A percentile compares a stretch with the other conserved stretches of the same genome.
phyloP scores from a whole-genome alignment of 2,888 invertebrate species.

The Venusia cambrica region DNA sequence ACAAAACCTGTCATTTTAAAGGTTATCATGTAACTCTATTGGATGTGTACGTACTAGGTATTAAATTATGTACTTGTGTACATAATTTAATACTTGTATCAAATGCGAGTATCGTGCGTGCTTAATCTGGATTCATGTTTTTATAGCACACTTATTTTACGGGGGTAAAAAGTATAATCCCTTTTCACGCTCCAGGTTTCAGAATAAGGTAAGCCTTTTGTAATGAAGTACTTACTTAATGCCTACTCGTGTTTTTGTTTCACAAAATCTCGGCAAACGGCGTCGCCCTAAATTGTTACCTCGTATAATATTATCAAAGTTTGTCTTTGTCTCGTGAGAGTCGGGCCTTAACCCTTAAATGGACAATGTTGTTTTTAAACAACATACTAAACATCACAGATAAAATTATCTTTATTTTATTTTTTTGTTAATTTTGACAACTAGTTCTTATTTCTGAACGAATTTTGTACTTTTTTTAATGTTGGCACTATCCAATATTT shows the following conservation, averaged over 20 bases:
- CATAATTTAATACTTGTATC: constrained; percentile 22
- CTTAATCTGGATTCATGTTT: constrained; percentile 45
- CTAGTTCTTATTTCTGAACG: too few species aligned
- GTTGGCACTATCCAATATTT: too few species aligned
- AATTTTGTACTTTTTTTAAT: too few species aligned
- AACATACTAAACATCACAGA: too few species aligned
- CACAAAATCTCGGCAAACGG: constrained; percentile 28
- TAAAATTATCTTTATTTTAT: too few species aligned
- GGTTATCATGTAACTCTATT: too few species aligned
- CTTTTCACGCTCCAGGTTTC: constrained; percentile 53
- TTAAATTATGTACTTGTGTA: constrained; percentile 22
- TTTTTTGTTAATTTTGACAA: too few species aligned
- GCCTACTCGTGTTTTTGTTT: constrained; percentile 53
- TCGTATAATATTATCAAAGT: constrained; percentile 35
- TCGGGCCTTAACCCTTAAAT: constrained; percentile 8
- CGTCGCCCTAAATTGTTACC: constrained; percentile 34
- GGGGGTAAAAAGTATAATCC: constrained; percentile 59
- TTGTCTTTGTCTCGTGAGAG: constrained; percentile 17
- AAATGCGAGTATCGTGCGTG: constrained; percentile 33
- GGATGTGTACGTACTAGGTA: constrained; percentile 20
- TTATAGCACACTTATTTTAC: constrained; percentile 45
- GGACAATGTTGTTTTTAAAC: too few species aligned
- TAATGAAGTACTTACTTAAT: constrained; percentile 59
- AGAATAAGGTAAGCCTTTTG: constrained; percentile 62
- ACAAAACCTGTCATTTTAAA: too few species aligned